Percentiles rank a stretch among this genome's conserved stretches.
phyloP scores from a whole-genome alignment of 2,113 vertebrate species.

The Dolichotis patagonum region DNA sequence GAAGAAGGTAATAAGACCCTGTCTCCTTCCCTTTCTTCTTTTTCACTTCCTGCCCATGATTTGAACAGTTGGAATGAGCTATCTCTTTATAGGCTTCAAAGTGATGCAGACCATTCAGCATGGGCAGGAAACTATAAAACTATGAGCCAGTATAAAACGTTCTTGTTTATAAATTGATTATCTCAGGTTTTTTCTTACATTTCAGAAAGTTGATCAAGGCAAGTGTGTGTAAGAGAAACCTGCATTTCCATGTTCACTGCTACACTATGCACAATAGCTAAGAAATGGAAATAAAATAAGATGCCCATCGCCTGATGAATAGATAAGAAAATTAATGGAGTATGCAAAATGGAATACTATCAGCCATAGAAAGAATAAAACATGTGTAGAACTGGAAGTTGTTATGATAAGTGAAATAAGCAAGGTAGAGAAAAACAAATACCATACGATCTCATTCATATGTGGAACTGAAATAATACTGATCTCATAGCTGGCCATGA shows the following conservation, averaged over 20 bases:
- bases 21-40: neutral
- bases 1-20: neutral
- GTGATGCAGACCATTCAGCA: neutral
- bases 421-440: neutral
- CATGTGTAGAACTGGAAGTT: neutral
- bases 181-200: neutral
- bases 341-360: neutral
- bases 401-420: neutral
- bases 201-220: neutral
- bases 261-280: neutral
- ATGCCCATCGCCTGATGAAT: no score
- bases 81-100: neutral
- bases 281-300: neutral
- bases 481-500: neutral
- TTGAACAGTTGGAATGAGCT: neutral
- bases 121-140: neutral
- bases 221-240: neutral
- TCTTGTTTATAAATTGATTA: neutral
- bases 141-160: neutral
- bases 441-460: neutral
- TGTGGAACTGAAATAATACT: neutral
- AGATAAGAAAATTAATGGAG: neutral
- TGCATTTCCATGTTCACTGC: neutral
- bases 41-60: neutral
- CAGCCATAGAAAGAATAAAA: neutral